Evolutionary conservation across 2,113 vertebrate genomes (phyloP), one percentile per base, ranked within the genome.

Genomic region (Sterrhoptilus dennistouni): DNA sequence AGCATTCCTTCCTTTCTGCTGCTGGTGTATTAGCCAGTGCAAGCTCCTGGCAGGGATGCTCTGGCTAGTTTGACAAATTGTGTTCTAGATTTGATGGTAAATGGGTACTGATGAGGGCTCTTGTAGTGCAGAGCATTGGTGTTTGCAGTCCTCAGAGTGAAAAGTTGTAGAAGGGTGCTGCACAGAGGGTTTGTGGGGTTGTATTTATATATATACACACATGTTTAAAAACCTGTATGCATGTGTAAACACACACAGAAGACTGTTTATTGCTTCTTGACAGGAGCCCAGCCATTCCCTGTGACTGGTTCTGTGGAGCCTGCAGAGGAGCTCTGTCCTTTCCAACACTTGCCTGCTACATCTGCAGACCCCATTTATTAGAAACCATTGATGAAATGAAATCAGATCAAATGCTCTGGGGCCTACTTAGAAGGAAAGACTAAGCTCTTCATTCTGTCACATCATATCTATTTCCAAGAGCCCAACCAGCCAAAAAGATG

Each of bases 131-230:
- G 52, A 78, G 18, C 22, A 18, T 27, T 31, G 40, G 33, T 85
- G 66, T 40, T 71, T 38, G 23, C 35, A 44, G 45, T 49, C 33
- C 53, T 68, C n/a, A 9, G 18, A 19, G n/a, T 31, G 66, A 47
- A 19, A 35, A 47, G 29, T 5, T 68, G 15, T 38, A 19, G 20
- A 45, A 12, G 8, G 13, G 12, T 50, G 17, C 53, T 82, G 59
- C 59, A 54, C 20, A 68, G 22, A 47, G 59, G 24, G 10, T 11
- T 87, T 42, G 15, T 38, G 40, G 18, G 5, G 3, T 20, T 77
- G 49, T 60, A 27, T 40, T 21, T 18, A 1, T 15, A 15, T 9
- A 1, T 36, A 1, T 1, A 6, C 1, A 20, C 13, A 18, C 1
- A 28, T 6, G 8, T 28, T 25, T 52, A 7, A 38, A 24, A 47